These are phyloP conservation scores for Scomber scombrus DNA, from an alignment of 2,113 vertebrate genomes.

Conservation along the genomic window DNA sequence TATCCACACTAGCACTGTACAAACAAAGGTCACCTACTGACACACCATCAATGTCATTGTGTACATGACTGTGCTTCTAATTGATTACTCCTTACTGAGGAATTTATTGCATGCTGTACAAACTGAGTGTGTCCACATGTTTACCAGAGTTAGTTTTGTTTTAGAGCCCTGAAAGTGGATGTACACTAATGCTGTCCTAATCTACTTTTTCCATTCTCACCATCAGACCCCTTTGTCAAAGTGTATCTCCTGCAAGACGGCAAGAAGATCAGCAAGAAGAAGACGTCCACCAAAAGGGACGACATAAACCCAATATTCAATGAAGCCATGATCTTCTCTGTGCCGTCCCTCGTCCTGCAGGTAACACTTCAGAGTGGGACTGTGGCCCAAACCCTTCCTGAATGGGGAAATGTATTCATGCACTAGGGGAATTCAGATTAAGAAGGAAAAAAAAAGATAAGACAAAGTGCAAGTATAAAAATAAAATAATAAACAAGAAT, in stretches of 20 bases:
- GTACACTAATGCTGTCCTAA: not conserved
- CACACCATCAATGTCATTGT: conserved; percentile 11
- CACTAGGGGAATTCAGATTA: not conserved
- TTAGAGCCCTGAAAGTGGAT: not conserved
- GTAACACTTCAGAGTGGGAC: conserved; percentile 69
- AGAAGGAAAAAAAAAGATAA: not conserved
- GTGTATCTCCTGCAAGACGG: conserved; percentile 98
- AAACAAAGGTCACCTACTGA: conserved; percentile 25
- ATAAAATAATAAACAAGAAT: not conserved
- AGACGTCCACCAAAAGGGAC: conserved; percentile 93
- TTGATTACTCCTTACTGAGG: conserved; percentile 30
- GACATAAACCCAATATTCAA: conserved; percentile 98
- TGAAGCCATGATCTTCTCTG: conserved; percentile 99
- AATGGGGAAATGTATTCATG: not conserved
- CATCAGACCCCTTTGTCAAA: conserved; percentile 96
- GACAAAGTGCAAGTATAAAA: not conserved
- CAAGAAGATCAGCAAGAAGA: conserved; percentile 99
- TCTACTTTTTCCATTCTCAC: not conserved
- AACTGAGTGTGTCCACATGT: not conserved
- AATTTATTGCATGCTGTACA: not conserved
- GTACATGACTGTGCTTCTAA: not conserved
- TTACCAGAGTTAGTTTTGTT: not conserved
- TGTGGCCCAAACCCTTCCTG: no score
- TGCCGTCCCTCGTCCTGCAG: conserved; percentile 95
- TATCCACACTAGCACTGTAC: conserved; percentile 12